Base-by-base conservation (phyloP, 2,888 invertebrate genomes). In the Neria commutata region DNA sequence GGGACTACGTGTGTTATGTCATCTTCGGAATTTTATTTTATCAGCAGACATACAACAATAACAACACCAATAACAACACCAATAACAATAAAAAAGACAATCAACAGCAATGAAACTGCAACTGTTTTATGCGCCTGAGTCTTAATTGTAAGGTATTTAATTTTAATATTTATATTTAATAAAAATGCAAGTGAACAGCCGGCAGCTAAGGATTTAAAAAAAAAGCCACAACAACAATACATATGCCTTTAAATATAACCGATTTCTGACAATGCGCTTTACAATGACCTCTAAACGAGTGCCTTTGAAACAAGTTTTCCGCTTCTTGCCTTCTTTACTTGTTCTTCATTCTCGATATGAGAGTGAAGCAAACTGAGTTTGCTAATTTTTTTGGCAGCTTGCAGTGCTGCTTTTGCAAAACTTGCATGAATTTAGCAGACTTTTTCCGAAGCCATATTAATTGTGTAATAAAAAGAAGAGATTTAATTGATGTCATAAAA, bases 221-320 rank as follows among this genome's bases (percentile, higher is more conserved):
- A n/a, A n/a, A n/a, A n/a, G n/a, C n/a, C n/a, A n/a, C n/a, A 8
- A 29, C 29, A 29, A 29, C 55, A 56, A 45, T 54, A 45, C 8
- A 29, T n/a, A n/a, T n/a, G n/a, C n/a, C n/a, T n/a, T 48, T 58
- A 57, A 61, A 62, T 64, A 67, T 67, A 62, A 62, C 33, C 40
- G 19, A 21, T 3, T 37, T 33, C 25, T 17, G 48, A 2, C 50
- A 62, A 56, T 64, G 23, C 37, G 37, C 58, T 65, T 47, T 56
- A 55, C 55, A 61, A 58, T 65, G 69, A 68, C 65, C 65, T 55
- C 62, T 48, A 34, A 37, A 37, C 29, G 11, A 29, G 5, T 29
- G 6, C 10, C n/a, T 37, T 37, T 37, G 37, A 37, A 37, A 37
- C 37, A n/a, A 37, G 37, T 37, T 29, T 29, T 29, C 11, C 11